phyloP scores from a whole-genome alignment of 2,113 vertebrate genomes.

The Melierax canorus region DNA sequence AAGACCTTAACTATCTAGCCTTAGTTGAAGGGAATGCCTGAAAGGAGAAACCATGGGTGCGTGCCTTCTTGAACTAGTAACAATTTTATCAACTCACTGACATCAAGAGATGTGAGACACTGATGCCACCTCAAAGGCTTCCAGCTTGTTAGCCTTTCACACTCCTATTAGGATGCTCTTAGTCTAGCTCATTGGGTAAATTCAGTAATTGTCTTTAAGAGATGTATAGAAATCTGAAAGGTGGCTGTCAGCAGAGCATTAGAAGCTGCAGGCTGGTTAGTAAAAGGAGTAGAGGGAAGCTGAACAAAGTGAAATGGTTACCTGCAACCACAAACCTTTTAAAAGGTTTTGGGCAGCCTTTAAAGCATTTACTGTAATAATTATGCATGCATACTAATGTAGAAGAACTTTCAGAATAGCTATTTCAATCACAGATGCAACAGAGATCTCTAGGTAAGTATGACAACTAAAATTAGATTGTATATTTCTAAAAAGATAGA shows the following conservation, averaged over 20 bases:
- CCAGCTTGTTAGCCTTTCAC: slow-evolving; percentile 60
- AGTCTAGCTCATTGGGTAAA: slow-evolving; percentile 27
- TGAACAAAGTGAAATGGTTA: background rate
- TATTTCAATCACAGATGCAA: background rate
- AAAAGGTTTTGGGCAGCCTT: background rate
- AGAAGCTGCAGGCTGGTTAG: background rate
- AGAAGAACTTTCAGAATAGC: background rate
- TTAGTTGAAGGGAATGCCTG: slow-evolving; percentile 13
- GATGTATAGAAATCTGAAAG: slow-evolving; percentile 26
- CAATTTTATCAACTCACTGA: slow-evolving; percentile 32
- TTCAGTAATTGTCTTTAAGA: slow-evolving; percentile 53
- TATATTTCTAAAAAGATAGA: background rate
- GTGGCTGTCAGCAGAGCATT: background rate
- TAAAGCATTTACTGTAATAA: background rate
- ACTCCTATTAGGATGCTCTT: slow-evolving; percentile 41
- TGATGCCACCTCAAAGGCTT: slow-evolving; percentile 44
- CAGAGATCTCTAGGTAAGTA: background rate
- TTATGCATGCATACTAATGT: background rate
- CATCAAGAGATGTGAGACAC: slow-evolving; percentile 15
- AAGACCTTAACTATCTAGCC: slow-evolving; percentile 2
- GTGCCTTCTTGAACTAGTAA: slow-evolving; percentile 23
- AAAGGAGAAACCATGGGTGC: background rate
- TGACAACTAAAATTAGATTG: background rate
- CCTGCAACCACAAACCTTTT: background rate
- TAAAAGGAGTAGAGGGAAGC: background rate